Evolutionary conservation across 2,888 invertebrate genomes (phyloP).

Genomic region (Campoletis raptor): DNA sequence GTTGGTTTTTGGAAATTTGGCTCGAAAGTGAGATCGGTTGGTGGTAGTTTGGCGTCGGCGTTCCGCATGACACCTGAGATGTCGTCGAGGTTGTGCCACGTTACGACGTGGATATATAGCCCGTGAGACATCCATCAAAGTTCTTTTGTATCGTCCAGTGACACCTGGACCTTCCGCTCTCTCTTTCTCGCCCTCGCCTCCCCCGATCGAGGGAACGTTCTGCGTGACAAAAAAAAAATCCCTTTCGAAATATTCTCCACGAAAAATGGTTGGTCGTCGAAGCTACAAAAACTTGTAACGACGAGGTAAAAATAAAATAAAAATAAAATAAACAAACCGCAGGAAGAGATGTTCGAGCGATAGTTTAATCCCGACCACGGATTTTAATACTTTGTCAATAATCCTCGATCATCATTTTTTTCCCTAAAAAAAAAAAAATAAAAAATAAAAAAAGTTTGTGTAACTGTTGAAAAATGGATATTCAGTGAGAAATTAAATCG

Average conservation of each 20-base stretch:
- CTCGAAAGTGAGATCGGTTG: background rate
- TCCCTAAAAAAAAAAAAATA: too few species aligned
- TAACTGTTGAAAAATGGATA: background rate
- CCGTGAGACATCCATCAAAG: conserved; percentile 80
- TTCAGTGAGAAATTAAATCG: conserved; percentile 57
- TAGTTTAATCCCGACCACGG: background rate
- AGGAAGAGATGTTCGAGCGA: background rate
- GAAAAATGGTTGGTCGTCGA: conserved; percentile 9
- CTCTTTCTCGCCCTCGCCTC: conserved; percentile 44
- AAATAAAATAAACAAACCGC: conserved; percentile 59
- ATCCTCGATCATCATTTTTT: background rate
- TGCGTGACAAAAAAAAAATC: background rate
- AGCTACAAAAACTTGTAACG: conserved; percentile 19
- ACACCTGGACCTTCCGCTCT: conserved; percentile 80
- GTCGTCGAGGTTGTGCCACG: conserved; percentile 78
- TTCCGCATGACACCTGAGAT: conserved; percentile 80
- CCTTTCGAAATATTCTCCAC: conserved; percentile 2
- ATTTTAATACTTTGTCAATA: background rate
- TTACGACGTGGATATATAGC: conserved; percentile 77
- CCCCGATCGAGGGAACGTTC: conserved; percentile 38
- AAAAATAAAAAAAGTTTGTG: background rate
- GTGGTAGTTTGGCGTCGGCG: conserved; percentile 74
- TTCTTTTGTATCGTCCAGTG: conserved; percentile 79
- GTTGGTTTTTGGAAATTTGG: background rate
- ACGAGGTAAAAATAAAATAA: conserved; percentile 73